Base-by-base conservation (phyloP, 2,113 vertebrate species). In the Vulpes ferrilata region DNA sequence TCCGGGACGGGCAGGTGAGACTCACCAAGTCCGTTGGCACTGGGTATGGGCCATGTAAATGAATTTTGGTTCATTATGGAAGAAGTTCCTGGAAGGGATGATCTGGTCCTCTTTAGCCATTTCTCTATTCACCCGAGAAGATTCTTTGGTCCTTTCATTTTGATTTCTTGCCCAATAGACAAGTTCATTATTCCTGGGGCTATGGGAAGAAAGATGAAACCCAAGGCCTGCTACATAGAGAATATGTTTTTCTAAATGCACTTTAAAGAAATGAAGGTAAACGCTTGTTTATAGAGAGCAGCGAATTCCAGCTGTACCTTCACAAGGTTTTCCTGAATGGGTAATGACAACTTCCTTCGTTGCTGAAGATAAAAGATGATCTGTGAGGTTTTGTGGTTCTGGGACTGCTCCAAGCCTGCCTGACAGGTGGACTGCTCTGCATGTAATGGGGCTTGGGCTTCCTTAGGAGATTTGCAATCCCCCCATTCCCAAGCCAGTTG, bases 1-100 rank as follows among this genome's bases (percentile, higher is more conserved):
- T 95, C 91, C 91, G 93, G 80, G 93, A 97, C 30, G 94, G 95
- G 98, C 96, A 98, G 98, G 97, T 98, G 96, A 98, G 95, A 83
- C 35, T 94, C 27, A 74, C 53, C 23, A 60, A 81, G 80, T 93
- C 89, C 32, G 57, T 69, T 81, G 86, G 83, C 79, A 74, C 95
- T 96, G 96, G 93, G 89, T 94, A 43, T 87, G 83, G 43, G 76
- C 95, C 81, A 59, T 27, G 55, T 60, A 96, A 60, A 93, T 98
- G 90, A 57, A 87, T 38, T 64, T 92, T 92, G 81, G 69, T 78
- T 97, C 88, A 11, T 95, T 93, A 69, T 79, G 65, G 93, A 97
- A 97, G 4, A 88, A 64, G 6, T 43, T 84, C 16, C 32, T 48
- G 19, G 88, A 91, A 90, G 69, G 27, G n/a, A 48, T 59, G 7